These are phyloP conservation scores for Anguilla megastoma DNA, from an alignment of 2,797 vertebrate genomes.

Conservation along the genomic window DNA sequence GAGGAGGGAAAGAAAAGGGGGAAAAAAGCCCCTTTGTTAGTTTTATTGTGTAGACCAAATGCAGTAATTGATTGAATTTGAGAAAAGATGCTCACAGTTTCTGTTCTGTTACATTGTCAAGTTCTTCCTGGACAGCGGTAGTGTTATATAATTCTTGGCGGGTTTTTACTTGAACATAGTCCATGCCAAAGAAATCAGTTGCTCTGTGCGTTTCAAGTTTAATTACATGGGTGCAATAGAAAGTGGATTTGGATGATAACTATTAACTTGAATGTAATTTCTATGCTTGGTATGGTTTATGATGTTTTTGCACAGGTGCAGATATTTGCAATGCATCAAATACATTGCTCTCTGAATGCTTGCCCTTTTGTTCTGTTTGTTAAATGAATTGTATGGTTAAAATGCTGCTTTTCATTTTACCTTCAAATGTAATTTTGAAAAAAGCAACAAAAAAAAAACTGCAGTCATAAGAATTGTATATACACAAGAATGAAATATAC, in stretches of 20 bases:
- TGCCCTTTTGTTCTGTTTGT: conserved; percentile 1
- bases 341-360: conserved; percentile 16
- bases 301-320: neutral
- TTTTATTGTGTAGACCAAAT: neutral
- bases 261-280: conserved; percentile 14
- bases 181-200: neutral
- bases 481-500: neutral
- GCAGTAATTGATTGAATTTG: neutral
- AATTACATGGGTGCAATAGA: neutral
- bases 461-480: neutral
- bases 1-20: no score
- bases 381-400: conserved; percentile 19
- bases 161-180: neutral
- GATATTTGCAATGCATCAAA: neutral
- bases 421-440: neutral
- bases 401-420: conserved; percentile 21
- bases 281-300: neutral
- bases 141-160: neutral
- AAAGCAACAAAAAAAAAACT: neutral
- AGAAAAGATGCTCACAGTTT: neutral
- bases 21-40: neutral
- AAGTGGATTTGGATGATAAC: neutral
- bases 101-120: conserved; percentile 12
- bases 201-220: neutral
- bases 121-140: conserved; percentile 18